phyloP scores from a whole-genome alignment of 2,888 invertebrate species.

The Drosophila leonis region DNA sequence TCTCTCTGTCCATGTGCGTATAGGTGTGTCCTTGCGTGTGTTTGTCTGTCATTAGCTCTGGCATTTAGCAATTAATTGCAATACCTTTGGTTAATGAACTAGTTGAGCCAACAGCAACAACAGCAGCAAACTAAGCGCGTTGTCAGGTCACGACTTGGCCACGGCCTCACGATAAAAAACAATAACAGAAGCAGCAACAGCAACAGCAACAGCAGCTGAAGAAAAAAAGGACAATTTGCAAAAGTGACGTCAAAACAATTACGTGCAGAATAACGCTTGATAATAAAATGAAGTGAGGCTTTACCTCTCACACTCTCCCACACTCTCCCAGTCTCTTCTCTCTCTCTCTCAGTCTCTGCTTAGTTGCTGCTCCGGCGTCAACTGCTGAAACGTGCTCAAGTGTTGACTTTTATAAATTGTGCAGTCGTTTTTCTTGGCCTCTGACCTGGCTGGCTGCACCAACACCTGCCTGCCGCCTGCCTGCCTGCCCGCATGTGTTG shows the following conservation, averaged over 20 bases:
- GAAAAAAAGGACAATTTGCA: constrained; percentile 71
- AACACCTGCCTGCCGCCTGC: not conserved
- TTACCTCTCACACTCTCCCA: not conserved
- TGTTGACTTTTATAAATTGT: constrained; percentile 82
- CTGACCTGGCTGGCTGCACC: constrained; percentile 21
- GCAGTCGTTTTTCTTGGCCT: constrained; percentile 65
- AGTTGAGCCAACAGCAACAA: constrained; percentile 33
- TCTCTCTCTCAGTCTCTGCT: not conserved
- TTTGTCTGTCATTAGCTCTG: constrained; percentile 35
- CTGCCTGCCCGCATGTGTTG: constrained; percentile 17
- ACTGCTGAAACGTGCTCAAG: constrained; percentile 76
- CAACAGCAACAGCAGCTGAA: not conserved
- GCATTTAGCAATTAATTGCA: constrained; percentile 66
- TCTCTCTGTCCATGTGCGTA: not conserved
- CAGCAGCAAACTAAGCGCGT: constrained; percentile 9
- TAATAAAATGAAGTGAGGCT: constrained; percentile 78
- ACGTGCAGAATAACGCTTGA: constrained; percentile 77
- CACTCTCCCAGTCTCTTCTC: not conserved
- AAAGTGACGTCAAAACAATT: constrained; percentile 80
- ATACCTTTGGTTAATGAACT: constrained; percentile 66
- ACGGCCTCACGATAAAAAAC: constrained; percentile 33
- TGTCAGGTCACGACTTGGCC: constrained; percentile 48
- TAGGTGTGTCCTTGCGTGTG: constrained; percentile 4
- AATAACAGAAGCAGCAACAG: constrained; percentile 13
- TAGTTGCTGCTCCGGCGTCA: constrained; percentile 17